Evolutionary conservation across 2,888 invertebrate genomes (phyloP).

Genomic region (Podabrus alpinus): DNA sequence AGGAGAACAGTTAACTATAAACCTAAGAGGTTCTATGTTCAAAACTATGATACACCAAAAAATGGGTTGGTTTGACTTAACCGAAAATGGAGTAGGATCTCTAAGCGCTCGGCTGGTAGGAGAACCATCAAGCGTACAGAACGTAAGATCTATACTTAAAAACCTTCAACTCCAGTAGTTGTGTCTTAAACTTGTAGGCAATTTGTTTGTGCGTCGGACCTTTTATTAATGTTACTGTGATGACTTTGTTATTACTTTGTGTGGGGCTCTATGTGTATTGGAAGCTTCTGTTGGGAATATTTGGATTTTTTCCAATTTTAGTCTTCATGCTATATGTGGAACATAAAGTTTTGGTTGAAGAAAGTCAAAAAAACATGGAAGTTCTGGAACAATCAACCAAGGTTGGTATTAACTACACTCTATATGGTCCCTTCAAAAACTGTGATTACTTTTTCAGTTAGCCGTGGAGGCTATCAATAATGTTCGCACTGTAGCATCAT

Average conservation of each 20-base stretch:
- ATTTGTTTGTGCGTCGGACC: no score
- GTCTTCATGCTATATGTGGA: no score
- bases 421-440: no score
- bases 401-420: not conserved
- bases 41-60: conserved; percentile 72
- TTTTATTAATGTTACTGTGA: no score
- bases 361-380: no score
- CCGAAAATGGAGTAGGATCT: conserved; percentile 73
- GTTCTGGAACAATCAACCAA: conserved; percentile 71
- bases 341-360: no score
- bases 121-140: conserved; percentile 79
- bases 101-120: conserved; percentile 74
- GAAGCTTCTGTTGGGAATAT: no score
- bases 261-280: no score
- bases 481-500: conserved; percentile 74
- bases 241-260: no score
- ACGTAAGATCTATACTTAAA: conserved; percentile 58
- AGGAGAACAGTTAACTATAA: conserved; percentile 77
- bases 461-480: conserved; percentile 81
- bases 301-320: no score
- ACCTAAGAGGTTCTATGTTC: conserved; percentile 70
- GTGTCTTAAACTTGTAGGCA: not conserved
- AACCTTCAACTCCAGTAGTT: not conserved
- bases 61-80: conserved; percentile 74
- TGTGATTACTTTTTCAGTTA: conserved; percentile 49